Conservation (phyloP, 1,140 invertebrate genomes). For the Saxidomus purpurata region DNA sequence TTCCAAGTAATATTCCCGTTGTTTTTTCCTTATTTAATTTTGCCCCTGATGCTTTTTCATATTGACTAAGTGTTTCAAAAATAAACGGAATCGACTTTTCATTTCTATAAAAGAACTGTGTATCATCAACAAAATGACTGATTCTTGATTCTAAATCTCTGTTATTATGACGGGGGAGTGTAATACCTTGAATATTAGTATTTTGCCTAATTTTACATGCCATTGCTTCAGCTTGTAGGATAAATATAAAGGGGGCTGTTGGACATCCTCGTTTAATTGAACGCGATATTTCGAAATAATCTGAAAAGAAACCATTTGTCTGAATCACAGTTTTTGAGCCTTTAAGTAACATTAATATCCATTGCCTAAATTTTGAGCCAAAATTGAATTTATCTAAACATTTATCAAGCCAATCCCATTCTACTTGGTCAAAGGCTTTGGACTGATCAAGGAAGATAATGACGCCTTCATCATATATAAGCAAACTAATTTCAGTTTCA, state of each 20-base stretch:
- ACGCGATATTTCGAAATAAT: background rate
- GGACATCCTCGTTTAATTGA: conserved; percentile 3
- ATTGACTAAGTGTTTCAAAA: background rate
- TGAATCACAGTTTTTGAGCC: background rate
- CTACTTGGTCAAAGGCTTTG: background rate
- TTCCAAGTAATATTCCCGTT: background rate
- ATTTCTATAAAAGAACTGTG: background rate
- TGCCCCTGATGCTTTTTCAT: background rate
- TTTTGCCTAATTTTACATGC: background rate
- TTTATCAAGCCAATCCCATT: background rate
- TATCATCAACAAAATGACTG: background rate
- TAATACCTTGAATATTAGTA: background rate
- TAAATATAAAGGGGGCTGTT: background rate
- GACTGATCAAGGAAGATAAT: background rate
- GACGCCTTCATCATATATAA: background rate
- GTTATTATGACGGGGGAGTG: background rate
- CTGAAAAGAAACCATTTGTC: background rate
- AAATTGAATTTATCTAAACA: background rate
- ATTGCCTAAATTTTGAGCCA: background rate
- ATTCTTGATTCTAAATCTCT: background rate
- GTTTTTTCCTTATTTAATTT: conserved; percentile 12
- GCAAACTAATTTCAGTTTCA: too few relatives aligned
- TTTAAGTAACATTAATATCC: background rate
- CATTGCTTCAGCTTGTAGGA: background rate
- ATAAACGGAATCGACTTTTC: background rate